Base-by-base conservation (phyloP, 2,113 vertebrate genomes). In the Albula glossodonta region DNA sequence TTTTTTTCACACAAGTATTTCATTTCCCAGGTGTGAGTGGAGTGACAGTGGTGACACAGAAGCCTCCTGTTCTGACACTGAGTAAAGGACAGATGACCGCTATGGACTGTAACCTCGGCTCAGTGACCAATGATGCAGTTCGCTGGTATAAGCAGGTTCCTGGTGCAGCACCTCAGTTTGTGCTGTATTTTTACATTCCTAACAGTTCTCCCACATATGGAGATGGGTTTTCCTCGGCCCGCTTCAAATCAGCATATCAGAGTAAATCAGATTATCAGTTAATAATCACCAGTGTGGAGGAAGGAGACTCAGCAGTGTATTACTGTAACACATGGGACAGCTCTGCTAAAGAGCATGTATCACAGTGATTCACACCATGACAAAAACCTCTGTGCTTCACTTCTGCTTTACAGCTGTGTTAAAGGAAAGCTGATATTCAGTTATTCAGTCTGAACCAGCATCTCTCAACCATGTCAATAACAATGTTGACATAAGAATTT, bases 221-320 rank as follows among this genome's bases (percentile, higher is more conserved):
- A 41, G 4, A 5, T 13, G 56, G 56, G 9, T 60, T 92, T 86
- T 91, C 89, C 0, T 89, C 89, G 84, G 56, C 86, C 1, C 88
- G 87, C 15, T 92, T 94, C 77, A 92, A 87, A 82, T 91, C 90
- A 15, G 91, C 7, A 90, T 11, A 80, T 81, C 83, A 88, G 50
- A 89, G 90, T 74, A 63, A 3, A 0, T 49, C 83, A 74, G 89
- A 92, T 86, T 92, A 91, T 87, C 88, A 84, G 22, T 89, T 94
- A 82, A 91, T 87, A 50, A 92, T 94, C 31, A 92, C 12, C 31
- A 89, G 81, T 84, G 88, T 92, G 66, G 87, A 91, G 74, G 87
- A 87, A 48, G 78, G 78, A 90, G 93, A 93, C 84, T 93, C 90
- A 50, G 92, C 90, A 78, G 86, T 92, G 15, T 94, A 93, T 93